phyloP scores from a whole-genome alignment of 92 coral and sea anemone species.

The Scolanthus callimorphus region DNA sequence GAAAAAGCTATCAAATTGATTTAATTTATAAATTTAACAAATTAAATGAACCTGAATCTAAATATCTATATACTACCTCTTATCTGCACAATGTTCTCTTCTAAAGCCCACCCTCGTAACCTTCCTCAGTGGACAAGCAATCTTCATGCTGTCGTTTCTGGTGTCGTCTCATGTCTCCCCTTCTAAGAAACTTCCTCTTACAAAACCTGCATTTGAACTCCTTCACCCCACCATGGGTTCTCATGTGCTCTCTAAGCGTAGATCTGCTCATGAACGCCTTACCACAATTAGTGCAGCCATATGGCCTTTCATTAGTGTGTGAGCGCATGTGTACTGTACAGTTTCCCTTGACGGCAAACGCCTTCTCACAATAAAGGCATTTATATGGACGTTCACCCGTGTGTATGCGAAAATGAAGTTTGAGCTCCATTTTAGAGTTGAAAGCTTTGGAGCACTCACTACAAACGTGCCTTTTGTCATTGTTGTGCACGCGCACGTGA shows the following conservation, averaged over 20 bases:
- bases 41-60: too few species aligned
- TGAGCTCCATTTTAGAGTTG: not conserved
- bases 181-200: not conserved
- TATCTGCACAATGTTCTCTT: too few species aligned
- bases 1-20: too few species aligned
- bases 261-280: not conserved
- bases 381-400: not conserved
- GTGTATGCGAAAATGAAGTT: not conserved
- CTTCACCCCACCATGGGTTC: not conserved
- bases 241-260: not conserved
- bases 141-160: not conserved
- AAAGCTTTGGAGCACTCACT: not conserved
- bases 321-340: not conserved
- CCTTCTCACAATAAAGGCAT: not conserved
- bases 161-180: not conserved
- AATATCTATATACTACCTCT: too few species aligned
- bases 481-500: not conserved
- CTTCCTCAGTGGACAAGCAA: too few species aligned
- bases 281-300: not conserved
- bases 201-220: not conserved
- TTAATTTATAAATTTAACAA: too few species aligned
- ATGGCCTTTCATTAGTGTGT: not conserved
- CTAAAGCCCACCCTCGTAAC: too few species aligned
- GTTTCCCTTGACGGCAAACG: conserved; percentile 2
- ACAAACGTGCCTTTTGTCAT: not conserved